phyloP scores from a whole-genome alignment of 64 coral and sea anemone species.

The Montipora sp. region DNA sequence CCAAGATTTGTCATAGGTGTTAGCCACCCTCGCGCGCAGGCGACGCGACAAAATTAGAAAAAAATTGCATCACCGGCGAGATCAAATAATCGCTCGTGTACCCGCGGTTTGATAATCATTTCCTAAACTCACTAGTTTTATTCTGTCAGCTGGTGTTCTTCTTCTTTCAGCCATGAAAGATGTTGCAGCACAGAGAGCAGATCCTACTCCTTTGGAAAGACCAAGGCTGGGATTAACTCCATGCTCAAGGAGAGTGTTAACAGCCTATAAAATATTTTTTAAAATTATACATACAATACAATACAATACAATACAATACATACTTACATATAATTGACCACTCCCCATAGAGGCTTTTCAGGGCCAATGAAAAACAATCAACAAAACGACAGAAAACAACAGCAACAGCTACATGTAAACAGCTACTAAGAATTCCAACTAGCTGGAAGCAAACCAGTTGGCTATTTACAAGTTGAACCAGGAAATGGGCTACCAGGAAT shows the following conservation, averaged over 20 bases:
- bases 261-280: slow-evolving; percentile 61
- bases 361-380: no score
- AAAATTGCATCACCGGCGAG: no score
- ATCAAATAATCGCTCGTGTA: no score
- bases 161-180: slow-evolving; percentile 93
- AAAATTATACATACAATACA: not conserved
- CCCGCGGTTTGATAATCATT: not conserved
- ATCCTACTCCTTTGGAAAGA: slow-evolving; percentile 86
- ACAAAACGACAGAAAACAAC: no score
- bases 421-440: no score
- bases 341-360: not conserved
- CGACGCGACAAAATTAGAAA: no score
- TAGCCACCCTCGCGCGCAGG: no score
- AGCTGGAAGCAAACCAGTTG: no score
- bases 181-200: slow-evolving; percentile 90
- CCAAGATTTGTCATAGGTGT: no score
- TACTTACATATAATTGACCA: not conserved
- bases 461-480: no score
- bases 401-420: no score
- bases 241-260: slow-evolving; percentile 80
- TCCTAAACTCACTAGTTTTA: slow-evolving; percentile 78
- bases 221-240: slow-evolving; percentile 88
- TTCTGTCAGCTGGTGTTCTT: slow-evolving; percentile 78
- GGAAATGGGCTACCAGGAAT: no score
- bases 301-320: not conserved